Base-by-base conservation (phyloP, 2,113 vertebrate genomes). In the Barbus barbus region DNA sequence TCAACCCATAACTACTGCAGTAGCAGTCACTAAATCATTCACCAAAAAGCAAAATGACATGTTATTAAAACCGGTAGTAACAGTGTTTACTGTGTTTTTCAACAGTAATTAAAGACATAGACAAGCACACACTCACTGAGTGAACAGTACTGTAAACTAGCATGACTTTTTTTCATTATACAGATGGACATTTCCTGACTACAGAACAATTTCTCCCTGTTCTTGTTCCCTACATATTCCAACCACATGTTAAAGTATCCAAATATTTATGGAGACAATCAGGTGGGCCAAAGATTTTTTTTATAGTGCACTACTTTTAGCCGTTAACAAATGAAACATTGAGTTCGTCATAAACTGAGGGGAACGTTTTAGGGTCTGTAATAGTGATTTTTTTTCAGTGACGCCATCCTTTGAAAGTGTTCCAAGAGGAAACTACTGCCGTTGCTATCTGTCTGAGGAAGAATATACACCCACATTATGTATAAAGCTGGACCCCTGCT, bases 261-360 rank as follows among this genome's bases (percentile, higher is more conserved):
- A 83, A 72, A 79, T 48, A 79, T 79, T 83, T 84, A 83, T 63
- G 81, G 56, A 83, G 67, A 79, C 74, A 80, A 74, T 80, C 28
- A 38, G 56, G 44, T 41, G 76, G 26, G 75, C 60, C 60, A 61
- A 65, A 83, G 18, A 28, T 67, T 71, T 74, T 72, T 44, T 83
- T 83, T 74, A 63, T 36, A 74, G 31, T 24, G 12, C 5, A 61
- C 48, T n/a, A 81, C 5, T 20, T 48, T 77, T 80, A 78, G 53
- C 31, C 16, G n/a, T 22, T 31, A 69, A 81, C 56, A 63, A 81
- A 65, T 67, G 41, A 81, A 41, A 28, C 28, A 74, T 28, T 16
- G 22, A 26, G 20, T 67, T 28, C 33, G 26, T 65, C 33, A 44
- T 9, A 28, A 1, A 9, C 38, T 41, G 38, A 9, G 11, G 38